Evolutionary conservation across 2,113 vertebrate species (phyloP).

Genomic region (Vulpes vulpes): DNA sequence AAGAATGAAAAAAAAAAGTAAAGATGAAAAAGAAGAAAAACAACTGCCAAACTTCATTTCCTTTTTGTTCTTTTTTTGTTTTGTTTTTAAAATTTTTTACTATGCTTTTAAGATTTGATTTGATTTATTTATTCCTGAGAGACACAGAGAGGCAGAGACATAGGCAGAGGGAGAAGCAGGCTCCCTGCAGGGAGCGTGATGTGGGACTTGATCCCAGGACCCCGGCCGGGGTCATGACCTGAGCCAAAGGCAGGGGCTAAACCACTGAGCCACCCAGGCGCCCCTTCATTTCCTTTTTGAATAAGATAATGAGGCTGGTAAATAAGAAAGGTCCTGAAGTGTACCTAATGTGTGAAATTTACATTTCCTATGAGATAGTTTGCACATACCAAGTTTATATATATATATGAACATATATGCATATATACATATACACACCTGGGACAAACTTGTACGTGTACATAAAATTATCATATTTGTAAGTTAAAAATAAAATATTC

Average conservation of each 20-base stretch:
- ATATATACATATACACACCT: neutral
- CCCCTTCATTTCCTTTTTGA: slow-evolving; percentile 16
- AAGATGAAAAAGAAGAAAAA: slow-evolving; percentile 11
- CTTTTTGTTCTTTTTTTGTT: neutral
- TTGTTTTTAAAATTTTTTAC: too few relatives aligned
- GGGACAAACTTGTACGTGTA: neutral
- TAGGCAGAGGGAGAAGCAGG: too few relatives aligned
- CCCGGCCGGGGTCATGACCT: too few relatives aligned
- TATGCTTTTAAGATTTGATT: too few relatives aligned
- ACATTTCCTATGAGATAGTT: neutral
- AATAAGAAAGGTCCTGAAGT: slow-evolving; percentile 24
- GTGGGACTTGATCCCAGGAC: too few relatives aligned
- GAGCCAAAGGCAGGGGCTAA: too few relatives aligned
- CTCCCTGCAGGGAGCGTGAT: too few relatives aligned
- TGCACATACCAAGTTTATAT: neutral
- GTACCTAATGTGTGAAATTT: slow-evolving; percentile 26
- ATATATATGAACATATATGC: neutral
- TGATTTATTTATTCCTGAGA: too few relatives aligned
- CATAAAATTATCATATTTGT: neutral
- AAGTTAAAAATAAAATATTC: slow-evolving; percentile 28
- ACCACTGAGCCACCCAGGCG: too few relatives aligned
- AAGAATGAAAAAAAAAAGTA: neutral
- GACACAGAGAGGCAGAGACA: too few relatives aligned
- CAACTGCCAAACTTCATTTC: neutral
- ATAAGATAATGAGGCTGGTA: neutral